phyloP scores from a whole-genome alignment of 2,888 invertebrate species.

The Cenopis cana region DNA sequence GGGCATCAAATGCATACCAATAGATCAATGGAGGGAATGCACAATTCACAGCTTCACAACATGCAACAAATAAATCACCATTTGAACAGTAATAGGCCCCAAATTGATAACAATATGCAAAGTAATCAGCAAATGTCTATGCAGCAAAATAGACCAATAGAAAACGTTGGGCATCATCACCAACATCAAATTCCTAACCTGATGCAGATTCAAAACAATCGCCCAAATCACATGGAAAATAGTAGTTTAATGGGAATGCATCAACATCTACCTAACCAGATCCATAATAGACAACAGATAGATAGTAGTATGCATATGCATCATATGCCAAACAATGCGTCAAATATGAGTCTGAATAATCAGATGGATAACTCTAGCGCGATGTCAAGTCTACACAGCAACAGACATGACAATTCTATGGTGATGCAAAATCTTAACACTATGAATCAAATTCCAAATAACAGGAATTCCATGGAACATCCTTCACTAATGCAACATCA shows the following conservation, averaged over 20 bases:
- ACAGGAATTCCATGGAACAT: conserved; percentile 75
- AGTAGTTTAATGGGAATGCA: conserved; percentile 77
- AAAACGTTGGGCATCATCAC: conserved; percentile 73
- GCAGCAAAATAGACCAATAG: conserved; percentile 76
- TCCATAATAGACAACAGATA: conserved; percentile 76
- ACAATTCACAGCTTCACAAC: conserved; percentile 73
- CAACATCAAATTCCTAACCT: conserved; percentile 79
- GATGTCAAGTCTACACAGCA: conserved; percentile 71
- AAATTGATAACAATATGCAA: conserved; percentile 76
- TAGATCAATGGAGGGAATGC: conserved; percentile 75
- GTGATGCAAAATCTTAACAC: conserved; percentile 74
- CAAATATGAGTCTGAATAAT: conserved; percentile 68
- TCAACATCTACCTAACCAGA: conserved; percentile 76
- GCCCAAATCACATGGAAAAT: conserved; percentile 68
- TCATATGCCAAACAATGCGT: conserved; percentile 71
- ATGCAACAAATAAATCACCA: conserved; percentile 80
- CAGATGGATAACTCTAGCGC: conserved; percentile 72
- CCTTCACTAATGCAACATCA: conserved; percentile 78
- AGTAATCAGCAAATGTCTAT: conserved; percentile 75
- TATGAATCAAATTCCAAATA: conserved; percentile 77
- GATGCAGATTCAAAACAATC: conserved; percentile 79
- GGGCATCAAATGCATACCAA: conserved; percentile 75
- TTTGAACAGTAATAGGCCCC: conserved; percentile 65
- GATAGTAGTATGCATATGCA: conserved; percentile 79
- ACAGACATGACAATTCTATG: conserved; percentile 75